Evolutionary conservation across 53 echinoderm and acorn worm species (phyloP).

Genomic region (Paracentrotus lividus): DNA sequence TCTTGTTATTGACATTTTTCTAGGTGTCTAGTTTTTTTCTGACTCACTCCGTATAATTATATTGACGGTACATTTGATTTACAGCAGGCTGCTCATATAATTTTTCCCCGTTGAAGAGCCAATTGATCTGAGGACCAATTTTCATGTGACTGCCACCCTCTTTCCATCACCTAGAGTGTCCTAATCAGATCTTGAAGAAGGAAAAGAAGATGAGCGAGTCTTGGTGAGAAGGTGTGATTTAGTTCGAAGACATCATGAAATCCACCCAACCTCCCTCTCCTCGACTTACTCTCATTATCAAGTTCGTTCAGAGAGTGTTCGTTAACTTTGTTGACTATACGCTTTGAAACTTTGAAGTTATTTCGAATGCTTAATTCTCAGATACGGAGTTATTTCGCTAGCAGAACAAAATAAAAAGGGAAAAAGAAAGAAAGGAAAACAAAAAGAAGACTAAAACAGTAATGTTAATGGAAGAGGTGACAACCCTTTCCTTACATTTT

Average conservation of each 20-base stretch:
- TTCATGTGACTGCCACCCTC: constrained; percentile 37
- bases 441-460: too few species aligned
- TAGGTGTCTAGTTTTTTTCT: too few species aligned
- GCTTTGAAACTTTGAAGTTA: constrained; percentile 40
- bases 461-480: too few species aligned
- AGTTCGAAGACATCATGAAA: constrained; percentile 24
- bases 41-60: not conserved
- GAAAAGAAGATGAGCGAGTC: constrained; percentile 19
- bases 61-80: not conserved
- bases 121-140: not conserved
- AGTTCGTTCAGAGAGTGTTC: too few species aligned
- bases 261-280: not conserved
- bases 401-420: too few species aligned
- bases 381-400: too few species aligned
- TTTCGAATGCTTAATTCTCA: not conserved
- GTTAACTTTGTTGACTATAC: not conserved
- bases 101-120: not conserved
- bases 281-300: not conserved
- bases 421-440: too few species aligned
- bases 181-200: constrained; percentile 57
- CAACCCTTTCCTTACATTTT: too few species aligned
- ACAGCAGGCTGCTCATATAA: not conserved
- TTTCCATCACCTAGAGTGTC: constrained; percentile 34
- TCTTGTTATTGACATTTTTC: too few species aligned
- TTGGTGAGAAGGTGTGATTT: constrained; percentile 32